Percentiles rank a stretch among this genome's conserved stretches.
Conservation (phyloP, 1,140 invertebrate genomes). For the Tribolium madens region DNA sequence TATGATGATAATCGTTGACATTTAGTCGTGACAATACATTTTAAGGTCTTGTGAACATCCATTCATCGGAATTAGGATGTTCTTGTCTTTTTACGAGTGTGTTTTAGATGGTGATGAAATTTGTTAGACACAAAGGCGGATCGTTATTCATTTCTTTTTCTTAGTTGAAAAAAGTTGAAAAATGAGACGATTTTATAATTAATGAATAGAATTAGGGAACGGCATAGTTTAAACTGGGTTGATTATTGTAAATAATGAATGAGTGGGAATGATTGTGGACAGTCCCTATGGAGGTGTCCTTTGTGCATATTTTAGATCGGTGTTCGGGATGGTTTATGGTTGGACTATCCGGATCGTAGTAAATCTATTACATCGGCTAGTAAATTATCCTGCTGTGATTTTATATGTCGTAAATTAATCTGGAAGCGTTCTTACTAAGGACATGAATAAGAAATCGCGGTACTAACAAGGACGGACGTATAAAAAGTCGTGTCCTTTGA, state of each 20-base stretch:
- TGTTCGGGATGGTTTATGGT: neutral
- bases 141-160: constrained; percentile 33
- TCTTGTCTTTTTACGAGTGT: constrained; percentile 19
- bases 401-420: constrained; percentile 44
- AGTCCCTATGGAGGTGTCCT: neutral
- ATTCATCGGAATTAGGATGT: constrained; percentile 3
- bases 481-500: constrained; percentile 37
- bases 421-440: neutral
- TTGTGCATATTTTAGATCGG: constrained; percentile 14
- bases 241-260: neutral
- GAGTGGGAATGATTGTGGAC: neutral
- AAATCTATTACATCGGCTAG: constrained; percentile 26
- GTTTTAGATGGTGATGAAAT: constrained; percentile 26
- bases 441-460: constrained; percentile 27
- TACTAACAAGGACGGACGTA: constrained; percentile 13
- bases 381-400: constrained; percentile 35
- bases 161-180: neutral
- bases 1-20: constrained; percentile 27
- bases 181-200: neutral
- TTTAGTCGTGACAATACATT: constrained; percentile 23
- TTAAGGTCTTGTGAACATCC: constrained; percentile 6
- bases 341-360: constrained; percentile 1
- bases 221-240: neutral
- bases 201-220: neutral
- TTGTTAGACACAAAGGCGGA: constrained; percentile 36